phyloP scores from a whole-genome alignment of 2,888 invertebrate species.

The Cantharis nigra region DNA sequence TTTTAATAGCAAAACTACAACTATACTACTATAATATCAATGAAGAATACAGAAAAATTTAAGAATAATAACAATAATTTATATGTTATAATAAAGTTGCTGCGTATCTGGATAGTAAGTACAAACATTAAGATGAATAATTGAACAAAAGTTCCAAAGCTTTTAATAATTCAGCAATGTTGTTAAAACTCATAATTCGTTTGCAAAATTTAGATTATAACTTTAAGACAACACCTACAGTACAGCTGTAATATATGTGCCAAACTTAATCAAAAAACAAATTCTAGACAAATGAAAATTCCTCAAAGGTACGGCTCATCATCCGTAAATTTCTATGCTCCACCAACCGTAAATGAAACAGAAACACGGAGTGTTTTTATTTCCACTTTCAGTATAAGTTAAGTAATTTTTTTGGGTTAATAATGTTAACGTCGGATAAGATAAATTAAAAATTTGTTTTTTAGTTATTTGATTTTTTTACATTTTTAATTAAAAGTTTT shows the following conservation, averaged over 20 bases:
- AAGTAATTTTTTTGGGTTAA: background rate
- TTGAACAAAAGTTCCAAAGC: background rate
- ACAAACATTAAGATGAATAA: background rate
- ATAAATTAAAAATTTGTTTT: background rate
- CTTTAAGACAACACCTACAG: background rate
- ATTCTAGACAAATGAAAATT: background rate
- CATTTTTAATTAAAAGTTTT: background rate
- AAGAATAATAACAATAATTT: no score
- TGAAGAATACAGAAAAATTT: background rate
- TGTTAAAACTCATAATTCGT: background rate
- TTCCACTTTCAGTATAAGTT: background rate
- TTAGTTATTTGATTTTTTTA: background rate
- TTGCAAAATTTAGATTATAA: background rate
- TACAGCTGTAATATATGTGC: background rate
- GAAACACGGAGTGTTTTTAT: background rate
- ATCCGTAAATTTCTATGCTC: slow-evolving; percentile 1
- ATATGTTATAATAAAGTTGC: background rate
- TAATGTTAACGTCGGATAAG: background rate
- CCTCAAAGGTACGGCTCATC: background rate
- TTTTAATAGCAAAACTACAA: background rate
- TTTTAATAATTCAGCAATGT: background rate
- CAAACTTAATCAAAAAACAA: background rate
- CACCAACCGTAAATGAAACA: background rate
- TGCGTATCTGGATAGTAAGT: background rate
- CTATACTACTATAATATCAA: background rate